A percentile compares a stretch with the other conserved stretches of the same genome.
Evolutionary conservation across 2,113 vertebrate species (phyloP).

Genomic region (Apteryx owenii): DNA sequence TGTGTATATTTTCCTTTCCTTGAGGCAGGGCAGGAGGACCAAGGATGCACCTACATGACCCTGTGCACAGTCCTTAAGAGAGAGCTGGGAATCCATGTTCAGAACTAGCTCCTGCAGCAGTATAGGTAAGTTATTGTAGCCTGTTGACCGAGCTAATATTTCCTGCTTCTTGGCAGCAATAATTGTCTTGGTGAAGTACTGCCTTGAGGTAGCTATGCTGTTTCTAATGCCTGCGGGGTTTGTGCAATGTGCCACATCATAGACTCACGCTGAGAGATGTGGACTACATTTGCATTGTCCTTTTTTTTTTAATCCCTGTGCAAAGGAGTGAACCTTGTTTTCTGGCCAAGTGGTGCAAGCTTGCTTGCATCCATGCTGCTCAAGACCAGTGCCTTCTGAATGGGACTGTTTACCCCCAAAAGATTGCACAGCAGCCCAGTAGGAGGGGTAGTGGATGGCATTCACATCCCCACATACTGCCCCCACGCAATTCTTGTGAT

Average conservation of each 20-base stretch:
- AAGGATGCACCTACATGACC: not conserved
- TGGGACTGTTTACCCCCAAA: not conserved
- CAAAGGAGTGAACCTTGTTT: not conserved
- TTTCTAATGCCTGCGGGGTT: not conserved
- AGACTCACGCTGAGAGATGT: not conserved
- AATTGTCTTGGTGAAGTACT: not conserved
- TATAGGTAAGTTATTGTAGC: not conserved
- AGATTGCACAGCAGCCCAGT: not conserved
- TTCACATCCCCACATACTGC: not conserved
- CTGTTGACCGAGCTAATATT: not conserved
- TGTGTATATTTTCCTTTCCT: not conserved
- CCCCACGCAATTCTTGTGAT: not conserved
- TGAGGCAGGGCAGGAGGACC: not conserved
- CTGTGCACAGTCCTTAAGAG: not conserved
- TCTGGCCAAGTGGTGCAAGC: not conserved
- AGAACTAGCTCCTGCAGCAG: not conserved
- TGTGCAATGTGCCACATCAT: not conserved
- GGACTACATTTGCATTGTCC: not conserved
- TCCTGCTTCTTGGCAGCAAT: not conserved
- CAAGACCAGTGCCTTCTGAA: not conserved
- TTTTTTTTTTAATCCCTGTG: not conserved
- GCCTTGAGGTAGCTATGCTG: not conserved
- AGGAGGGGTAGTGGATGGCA: not conserved
- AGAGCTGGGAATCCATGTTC: not conserved
- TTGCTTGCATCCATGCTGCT: not conserved